phyloP scores from a whole-genome alignment of 1,140 invertebrate genomes.

The Lysiphlebus fabarum region DNA sequence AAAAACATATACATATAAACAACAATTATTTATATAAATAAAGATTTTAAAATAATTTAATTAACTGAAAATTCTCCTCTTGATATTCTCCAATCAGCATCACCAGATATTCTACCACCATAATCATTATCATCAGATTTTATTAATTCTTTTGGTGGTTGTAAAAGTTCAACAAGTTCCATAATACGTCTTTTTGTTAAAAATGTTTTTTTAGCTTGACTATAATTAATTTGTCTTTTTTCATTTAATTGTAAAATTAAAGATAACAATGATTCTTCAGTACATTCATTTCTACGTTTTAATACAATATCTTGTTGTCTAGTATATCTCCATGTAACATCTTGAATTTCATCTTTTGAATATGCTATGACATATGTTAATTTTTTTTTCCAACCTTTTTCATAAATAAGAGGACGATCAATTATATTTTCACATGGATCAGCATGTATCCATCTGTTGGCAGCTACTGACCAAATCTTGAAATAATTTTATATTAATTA shows the following conservation, averaged over 20 bases:
- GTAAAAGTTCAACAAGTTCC: slow-evolving; percentile 43
- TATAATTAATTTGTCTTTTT: slow-evolving; percentile 43
- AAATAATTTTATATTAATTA: slow-evolving; percentile 23
- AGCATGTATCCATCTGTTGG: slow-evolving; percentile 86
- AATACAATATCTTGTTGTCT: slow-evolving; percentile 62
- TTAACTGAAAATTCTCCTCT: slow-evolving; percentile 68
- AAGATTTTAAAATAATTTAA: slow-evolving; percentile 23
- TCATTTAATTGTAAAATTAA: slow-evolving; percentile 51
- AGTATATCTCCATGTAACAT: slow-evolving; percentile 95
- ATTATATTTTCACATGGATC: slow-evolving; percentile 91
- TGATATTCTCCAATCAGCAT: slow-evolving; percentile 73
- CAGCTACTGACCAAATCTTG: slow-evolving; percentile 66
- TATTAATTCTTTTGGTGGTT: slow-evolving; percentile 39
- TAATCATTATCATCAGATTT: slow-evolving; percentile 47
- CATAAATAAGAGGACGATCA: slow-evolving; percentile 90
- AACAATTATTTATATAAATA: not conserved
- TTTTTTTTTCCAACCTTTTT: slow-evolving; percentile 85
- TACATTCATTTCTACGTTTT: slow-evolving; percentile 58
- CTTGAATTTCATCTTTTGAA: slow-evolving; percentile 86
- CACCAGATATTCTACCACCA: slow-evolving; percentile 76
- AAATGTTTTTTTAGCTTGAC: slow-evolving; percentile 34
- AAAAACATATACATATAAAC: no score
- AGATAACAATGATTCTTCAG: slow-evolving; percentile 62
- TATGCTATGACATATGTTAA: slow-evolving; percentile 86
- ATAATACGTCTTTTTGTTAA: slow-evolving; percentile 38